phyloP scores from a whole-genome alignment of 2,797 vertebrate species.

The Setipinna tenuifilis region DNA sequence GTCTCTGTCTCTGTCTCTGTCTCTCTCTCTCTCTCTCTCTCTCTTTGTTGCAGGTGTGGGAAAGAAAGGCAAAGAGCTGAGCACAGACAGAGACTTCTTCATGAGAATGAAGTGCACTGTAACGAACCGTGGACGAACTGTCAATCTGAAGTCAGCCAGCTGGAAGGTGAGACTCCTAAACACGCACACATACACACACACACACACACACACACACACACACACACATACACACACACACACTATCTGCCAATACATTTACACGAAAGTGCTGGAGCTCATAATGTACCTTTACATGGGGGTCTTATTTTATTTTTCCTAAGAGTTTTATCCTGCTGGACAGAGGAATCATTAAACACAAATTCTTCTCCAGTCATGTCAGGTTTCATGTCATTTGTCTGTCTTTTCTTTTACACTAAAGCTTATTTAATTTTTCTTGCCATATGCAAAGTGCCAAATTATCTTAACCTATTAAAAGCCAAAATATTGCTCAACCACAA shows the following conservation, averaged over 20 bases:
- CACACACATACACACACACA: neutral
- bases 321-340: too few relatives aligned
- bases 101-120: conserved; percentile 99
- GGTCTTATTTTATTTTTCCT: too few relatives aligned
- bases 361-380: too few relatives aligned
- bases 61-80: conserved; percentile 90
- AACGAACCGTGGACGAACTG: conserved; percentile 94
- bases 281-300: too few relatives aligned
- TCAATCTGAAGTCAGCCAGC: conserved; percentile 97
- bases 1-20: neutral
- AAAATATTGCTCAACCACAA: too few relatives aligned
- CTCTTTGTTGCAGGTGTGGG: conserved; percentile 78
- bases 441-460: too few relatives aligned
- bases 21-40: conserved; percentile 8
- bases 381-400: too few relatives aligned
- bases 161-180: conserved; percentile 86
- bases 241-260: neutral
- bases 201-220: neutral
- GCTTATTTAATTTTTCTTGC: too few relatives aligned
- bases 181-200: neutral
- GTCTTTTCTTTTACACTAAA: too few relatives aligned
- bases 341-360: too few relatives aligned
- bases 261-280: neutral
- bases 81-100: conserved; percentile 93
- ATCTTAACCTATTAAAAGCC: too few relatives aligned